A percentile compares a stretch with the other conserved stretches of the same genome.
Evolutionary conservation across 2,888 invertebrate genomes (phyloP).

Genomic region (Alviniconcha strummeri): DNA sequence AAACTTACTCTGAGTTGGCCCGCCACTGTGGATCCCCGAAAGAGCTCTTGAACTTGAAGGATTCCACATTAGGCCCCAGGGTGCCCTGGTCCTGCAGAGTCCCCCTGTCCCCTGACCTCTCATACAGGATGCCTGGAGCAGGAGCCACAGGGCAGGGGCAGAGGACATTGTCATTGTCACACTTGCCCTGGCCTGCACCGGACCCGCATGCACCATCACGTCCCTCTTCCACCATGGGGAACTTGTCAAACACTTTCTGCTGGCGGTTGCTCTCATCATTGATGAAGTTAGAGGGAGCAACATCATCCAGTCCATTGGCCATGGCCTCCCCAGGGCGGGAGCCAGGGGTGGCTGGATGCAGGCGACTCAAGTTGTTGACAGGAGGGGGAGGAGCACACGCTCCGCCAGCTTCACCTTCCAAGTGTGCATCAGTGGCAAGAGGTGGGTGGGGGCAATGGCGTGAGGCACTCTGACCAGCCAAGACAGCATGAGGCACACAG

Average conservation of each 20-base stretch:
- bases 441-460: constrained; percentile 28
- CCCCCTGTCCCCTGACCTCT: constrained; percentile 16
- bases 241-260: constrained; percentile 61
- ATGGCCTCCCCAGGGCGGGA: constrained; percentile 29
- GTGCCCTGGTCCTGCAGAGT: background rate
- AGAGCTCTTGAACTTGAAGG: constrained; percentile 20
- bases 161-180: constrained; percentile 25
- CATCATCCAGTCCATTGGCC: constrained; percentile 40
- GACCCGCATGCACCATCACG: constrained; percentile 36
- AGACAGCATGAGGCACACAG: constrained; percentile 25
- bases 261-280: constrained; percentile 62
- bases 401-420: constrained; percentile 30
- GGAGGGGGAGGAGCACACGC: constrained; percentile 29
- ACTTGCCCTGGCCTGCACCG: constrained; percentile 29
- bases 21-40: constrained; percentile 9
- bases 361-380: constrained; percentile 38
- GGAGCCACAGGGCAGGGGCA: constrained; percentile 23
- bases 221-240: constrained; percentile 43
- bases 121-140: background rate
- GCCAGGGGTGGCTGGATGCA: constrained; percentile 27
- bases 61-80: constrained; percentile 27
- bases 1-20: constrained; percentile 27
- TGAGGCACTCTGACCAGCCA: constrained; percentile 31
- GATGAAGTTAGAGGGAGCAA: constrained; percentile 60
- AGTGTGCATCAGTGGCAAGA: background rate